phyloP scores from a whole-genome alignment of 2,888 invertebrate species.

The Eutolmus rufibarbis region DNA sequence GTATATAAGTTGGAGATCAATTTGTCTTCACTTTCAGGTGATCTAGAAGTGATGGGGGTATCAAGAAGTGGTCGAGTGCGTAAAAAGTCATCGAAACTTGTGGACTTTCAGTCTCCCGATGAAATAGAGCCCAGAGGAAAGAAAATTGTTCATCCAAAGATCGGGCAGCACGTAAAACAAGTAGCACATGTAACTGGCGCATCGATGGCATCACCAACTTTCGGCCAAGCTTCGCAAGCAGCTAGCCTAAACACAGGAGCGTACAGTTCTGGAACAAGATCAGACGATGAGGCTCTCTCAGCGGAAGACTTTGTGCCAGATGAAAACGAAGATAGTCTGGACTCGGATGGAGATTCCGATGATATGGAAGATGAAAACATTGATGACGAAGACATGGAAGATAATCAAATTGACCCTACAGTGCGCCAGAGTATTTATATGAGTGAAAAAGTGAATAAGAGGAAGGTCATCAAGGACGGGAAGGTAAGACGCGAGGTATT shows the following conservation, averaged over 20 bases:
- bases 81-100: constrained; percentile 93
- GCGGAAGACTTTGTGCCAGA: constrained; percentile 12
- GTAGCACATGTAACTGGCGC: neutral
- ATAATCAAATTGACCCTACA: constrained; percentile 54
- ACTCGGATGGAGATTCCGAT: constrained; percentile 46
- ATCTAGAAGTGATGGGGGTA: constrained; percentile 84
- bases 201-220: neutral
- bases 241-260: neutral
- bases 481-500: constrained; percentile 52
- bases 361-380: constrained; percentile 45
- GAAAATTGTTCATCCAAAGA: constrained; percentile 47
- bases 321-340: constrained; percentile 34
- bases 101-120: constrained; percentile 92
- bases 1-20: neutral
- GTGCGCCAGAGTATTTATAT: constrained; percentile 69
- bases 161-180: neutral
- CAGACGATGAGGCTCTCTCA: constrained; percentile 11
- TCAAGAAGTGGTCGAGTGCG: constrained; percentile 89
- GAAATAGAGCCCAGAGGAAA: constrained; percentile 69
- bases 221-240: neutral
- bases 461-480: constrained; percentile 73
- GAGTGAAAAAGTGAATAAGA: constrained; percentile 81
- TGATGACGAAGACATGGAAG: constrained; percentile 52
- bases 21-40: constrained; percentile 52
- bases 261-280: constrained; percentile 16